phyloP scores from a whole-genome alignment of 2,888 invertebrate species.

The Trilocha varians region DNA sequence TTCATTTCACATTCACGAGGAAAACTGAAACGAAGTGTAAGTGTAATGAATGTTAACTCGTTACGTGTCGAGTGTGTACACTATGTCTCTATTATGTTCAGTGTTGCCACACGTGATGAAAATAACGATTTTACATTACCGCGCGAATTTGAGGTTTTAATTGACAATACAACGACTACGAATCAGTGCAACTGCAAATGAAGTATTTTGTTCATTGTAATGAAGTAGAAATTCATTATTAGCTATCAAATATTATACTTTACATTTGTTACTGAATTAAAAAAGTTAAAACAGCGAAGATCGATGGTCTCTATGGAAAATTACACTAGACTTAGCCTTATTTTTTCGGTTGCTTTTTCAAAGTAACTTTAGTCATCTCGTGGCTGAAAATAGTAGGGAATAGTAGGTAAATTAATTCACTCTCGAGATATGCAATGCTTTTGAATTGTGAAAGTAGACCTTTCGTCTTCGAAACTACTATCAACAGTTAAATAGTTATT shows the following conservation, averaged over 20 bases:
- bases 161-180: conserved; percentile 36
- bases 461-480: no score
- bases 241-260: conserved; percentile 12
- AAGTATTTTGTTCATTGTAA: conserved; percentile 35
- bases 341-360: no score
- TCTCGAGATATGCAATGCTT: no score
- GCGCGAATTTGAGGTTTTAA: conserved; percentile 34
- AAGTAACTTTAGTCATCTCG: no score
- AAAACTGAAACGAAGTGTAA: conserved; percentile 3
- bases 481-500: no score
- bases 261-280: no score
- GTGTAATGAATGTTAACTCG: conserved; percentile 23
- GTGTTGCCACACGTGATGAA: conserved; percentile 32
- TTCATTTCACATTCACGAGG: background rate
- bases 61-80: conserved; percentile 16
- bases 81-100: conserved; percentile 18
- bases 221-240: conserved; percentile 22
- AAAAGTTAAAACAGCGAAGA: no score
- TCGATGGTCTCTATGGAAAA: no score
- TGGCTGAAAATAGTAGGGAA: no score
- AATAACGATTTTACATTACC: conserved; percentile 48
- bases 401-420: no score
- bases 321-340: no score
- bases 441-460: no score
- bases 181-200: conserved; percentile 35